Percentiles rank a stretch among this genome's conserved stretches.
Conservation (phyloP, 1,140 invertebrate genomes). For the Ips nitidus region DNA sequence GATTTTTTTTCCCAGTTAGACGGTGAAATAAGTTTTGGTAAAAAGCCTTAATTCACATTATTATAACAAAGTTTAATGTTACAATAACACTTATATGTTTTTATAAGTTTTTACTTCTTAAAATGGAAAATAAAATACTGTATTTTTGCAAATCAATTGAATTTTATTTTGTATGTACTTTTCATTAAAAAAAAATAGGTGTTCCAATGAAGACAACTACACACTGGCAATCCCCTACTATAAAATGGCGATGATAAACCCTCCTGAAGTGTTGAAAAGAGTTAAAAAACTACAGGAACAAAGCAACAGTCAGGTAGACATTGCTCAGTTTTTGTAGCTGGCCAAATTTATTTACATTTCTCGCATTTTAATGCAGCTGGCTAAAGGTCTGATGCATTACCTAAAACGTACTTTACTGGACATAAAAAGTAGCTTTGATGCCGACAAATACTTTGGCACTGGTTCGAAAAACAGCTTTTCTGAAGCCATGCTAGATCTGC, state of each 20-base stretch:
- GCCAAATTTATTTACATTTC: neutral
- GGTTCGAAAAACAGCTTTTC: slow-evolving; percentile 56
- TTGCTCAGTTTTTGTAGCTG: neutral
- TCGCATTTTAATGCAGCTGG: slow-evolving; percentile 40
- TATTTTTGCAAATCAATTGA: neutral
- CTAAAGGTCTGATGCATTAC: slow-evolving; percentile 58
- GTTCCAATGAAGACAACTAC: slow-evolving; percentile 56
- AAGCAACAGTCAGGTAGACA: slow-evolving; percentile 41
- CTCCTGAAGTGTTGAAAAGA: slow-evolving; percentile 55
- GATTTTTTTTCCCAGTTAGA: too few relatives aligned
- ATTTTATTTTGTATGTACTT: neutral
- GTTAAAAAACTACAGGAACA: slow-evolving; percentile 51
- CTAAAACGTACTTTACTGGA: slow-evolving; percentile 55
- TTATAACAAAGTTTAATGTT: too few relatives aligned
- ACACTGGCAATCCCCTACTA: slow-evolving; percentile 62
- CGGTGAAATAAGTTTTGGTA: too few relatives aligned
- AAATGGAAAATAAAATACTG: too few relatives aligned
- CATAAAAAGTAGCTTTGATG: slow-evolving; percentile 53
- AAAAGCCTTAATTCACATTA: too few relatives aligned
- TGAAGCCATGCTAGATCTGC: slow-evolving; percentile 54
- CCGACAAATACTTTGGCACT: slow-evolving; percentile 50
- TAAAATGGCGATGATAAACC: slow-evolving; percentile 58
- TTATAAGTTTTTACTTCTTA: too few relatives aligned
- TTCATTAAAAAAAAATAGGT: slow-evolving; percentile 27
- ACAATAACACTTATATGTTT: too few relatives aligned